Base-by-base conservation (phyloP, 1,140 invertebrate species). In the Muscidifurax raptorellus region DNA sequence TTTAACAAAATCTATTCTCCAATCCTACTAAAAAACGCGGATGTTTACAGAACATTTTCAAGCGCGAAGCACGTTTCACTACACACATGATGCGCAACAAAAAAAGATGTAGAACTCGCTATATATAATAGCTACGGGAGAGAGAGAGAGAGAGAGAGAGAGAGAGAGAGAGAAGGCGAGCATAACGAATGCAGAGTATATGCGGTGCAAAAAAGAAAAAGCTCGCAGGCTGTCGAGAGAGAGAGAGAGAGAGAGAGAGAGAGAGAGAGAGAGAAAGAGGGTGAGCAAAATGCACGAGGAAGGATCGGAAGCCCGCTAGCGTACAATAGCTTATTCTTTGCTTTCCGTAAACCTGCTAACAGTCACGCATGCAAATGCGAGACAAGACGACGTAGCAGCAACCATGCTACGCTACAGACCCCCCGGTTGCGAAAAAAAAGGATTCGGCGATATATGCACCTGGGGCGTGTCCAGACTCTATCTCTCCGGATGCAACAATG, bases 301-400 rank as follows among this genome's bases (percentile, higher is more conserved):
- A 69, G 67, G 67, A 69, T 69, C 67, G 67, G 67, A 69, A 69
- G 67, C 28, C 25, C 67, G 67, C 27, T 27, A 5, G 67, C 27
- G 25, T 15, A 69, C 67, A 69, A 69, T 69, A n/a, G 67, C 67
- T 69, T 69, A 69, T 69, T 69, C 67, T 69, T 69, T 69, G 67
- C 15, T 69, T 69, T 69, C 67, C 67, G 67, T 69, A 69, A 69
- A 69, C 25, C 67, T 69, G 67, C 28, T 69, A 69, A 69, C 67
- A 69, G 67, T 69, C 67, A 27, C 67, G 25, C 67, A 69, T 69
- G 67, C 67, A 69, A 69, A 69, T 69, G 67, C 28, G 67, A 28
- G 67, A 69, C 67, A 69, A 30, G 25, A 30, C 67, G 67, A 59
- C 22, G 22, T 18, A 59, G 52, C 52, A 59, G 52, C 5, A 22